Evolutionary conservation across 1,140 invertebrate species (phyloP).

Genomic region (Drosophila repletoides): DNA sequence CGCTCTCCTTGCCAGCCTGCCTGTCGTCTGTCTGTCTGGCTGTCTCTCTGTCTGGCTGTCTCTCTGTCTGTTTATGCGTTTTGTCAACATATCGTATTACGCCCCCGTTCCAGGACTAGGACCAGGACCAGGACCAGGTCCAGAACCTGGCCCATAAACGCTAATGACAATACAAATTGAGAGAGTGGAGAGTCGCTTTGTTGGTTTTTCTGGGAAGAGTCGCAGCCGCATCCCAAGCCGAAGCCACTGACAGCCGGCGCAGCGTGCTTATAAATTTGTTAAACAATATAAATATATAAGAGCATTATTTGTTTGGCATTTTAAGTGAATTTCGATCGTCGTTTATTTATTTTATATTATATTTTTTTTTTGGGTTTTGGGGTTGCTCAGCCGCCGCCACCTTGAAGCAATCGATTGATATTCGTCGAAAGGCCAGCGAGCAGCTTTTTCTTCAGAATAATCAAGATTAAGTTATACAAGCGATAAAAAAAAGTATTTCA

Average conservation of each 20-base stretch:
- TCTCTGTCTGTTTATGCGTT: conserved; percentile 50
- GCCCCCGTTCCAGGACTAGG: conserved; percentile 38
- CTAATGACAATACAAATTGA: conserved; percentile 80
- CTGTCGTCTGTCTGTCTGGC: conserved; percentile 1
- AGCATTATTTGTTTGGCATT: conserved; percentile 48
- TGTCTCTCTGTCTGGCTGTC: conserved; percentile 5
- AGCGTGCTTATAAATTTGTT: conserved; percentile 52
- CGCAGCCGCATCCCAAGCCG: too few species aligned
- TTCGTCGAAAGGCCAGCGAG: conserved; percentile 48
- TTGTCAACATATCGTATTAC: conserved; percentile 77
- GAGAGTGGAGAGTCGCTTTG: conserved; percentile 48
- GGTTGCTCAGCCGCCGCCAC: conserved; percentile 31
- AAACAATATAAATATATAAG: conserved; percentile 48
- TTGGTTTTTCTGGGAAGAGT: conserved; percentile 70
- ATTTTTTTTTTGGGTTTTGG: conserved; percentile 6
- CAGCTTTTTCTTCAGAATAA: background rate
- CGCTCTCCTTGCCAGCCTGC: background rate
- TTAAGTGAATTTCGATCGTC: conserved; percentile 48
- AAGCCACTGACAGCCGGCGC: conserved; percentile 50
- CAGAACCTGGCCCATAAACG: conserved; percentile 52
- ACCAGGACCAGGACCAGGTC: conserved; percentile 5
- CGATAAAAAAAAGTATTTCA: background rate
- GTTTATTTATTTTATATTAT: background rate
- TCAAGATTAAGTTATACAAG: background rate
- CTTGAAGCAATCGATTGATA: conserved; percentile 53